Percentiles rank a stretch among this genome's conserved stretches.
Evolutionary conservation across 2,797 vertebrate genomes (phyloP).

Genomic region (Masticophis lateralis): DNA sequence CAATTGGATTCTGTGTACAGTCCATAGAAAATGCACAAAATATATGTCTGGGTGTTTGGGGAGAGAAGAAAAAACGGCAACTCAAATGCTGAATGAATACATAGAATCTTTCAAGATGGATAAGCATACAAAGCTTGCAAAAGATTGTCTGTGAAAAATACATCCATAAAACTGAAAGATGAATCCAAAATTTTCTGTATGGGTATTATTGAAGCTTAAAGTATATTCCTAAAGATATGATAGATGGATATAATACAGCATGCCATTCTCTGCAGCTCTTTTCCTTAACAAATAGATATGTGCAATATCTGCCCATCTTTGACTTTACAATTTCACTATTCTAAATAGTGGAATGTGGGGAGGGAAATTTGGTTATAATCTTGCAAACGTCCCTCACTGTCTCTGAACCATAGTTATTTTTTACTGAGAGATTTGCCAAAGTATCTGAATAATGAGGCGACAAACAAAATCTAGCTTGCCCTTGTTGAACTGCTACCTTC

Average conservation of each 20-base stretch:
- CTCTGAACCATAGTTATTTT: conserved; percentile 1
- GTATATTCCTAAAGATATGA: conserved; percentile 59
- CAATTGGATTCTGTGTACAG: conserved; percentile 62
- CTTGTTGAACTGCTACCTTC: conserved; percentile 37
- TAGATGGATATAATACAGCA: conserved; percentile 33
- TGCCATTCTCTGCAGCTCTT: conserved; percentile 19
- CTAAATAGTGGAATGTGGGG: conserved; percentile 14
- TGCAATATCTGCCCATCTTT: conserved; percentile 48
- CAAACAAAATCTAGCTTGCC: conserved; percentile 37
- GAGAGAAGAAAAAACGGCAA: neutral
- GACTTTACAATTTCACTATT: conserved; percentile 62
- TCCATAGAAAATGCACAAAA: conserved; percentile 47
- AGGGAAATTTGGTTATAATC: conserved; percentile 59
- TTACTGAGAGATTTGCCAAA: conserved; percentile 45
- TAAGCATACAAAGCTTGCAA: conserved; percentile 49
- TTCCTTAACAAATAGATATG: conserved; percentile 57
- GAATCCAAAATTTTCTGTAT: conserved; percentile 50
- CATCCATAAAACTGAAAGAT: conserved; percentile 62
- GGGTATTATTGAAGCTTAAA: conserved; percentile 66
- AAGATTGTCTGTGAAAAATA: conserved; percentile 45
- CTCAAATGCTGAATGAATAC: conserved; percentile 67
- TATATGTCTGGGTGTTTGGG: neutral
- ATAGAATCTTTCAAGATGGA: conserved; percentile 49
- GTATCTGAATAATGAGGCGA: conserved; percentile 54
- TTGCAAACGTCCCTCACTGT: neutral